Conservation (phyloP, 2,888 invertebrate species). For the Drosophila subquinaria region DNA sequence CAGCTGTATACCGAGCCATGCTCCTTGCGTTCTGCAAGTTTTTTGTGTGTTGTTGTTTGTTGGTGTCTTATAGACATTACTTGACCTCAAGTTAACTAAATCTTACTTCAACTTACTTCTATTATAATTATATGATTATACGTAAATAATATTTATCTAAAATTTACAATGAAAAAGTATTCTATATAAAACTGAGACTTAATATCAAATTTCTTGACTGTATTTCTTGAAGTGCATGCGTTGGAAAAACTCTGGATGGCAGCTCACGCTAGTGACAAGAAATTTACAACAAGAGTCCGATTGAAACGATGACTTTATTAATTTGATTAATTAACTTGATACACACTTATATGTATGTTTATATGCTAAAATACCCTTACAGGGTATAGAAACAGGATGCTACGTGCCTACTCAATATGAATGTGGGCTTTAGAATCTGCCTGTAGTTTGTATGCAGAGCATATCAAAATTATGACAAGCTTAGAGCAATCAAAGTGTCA, state of each 20-base stretch:
- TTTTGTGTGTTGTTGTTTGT: too few species aligned
- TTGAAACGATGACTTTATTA: too few species aligned
- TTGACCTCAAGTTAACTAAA: too few species aligned
- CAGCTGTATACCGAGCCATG: too few species aligned
- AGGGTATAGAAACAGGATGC: slow-evolving; percentile 14
- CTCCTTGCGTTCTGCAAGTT: too few species aligned
- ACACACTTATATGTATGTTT: neutral
- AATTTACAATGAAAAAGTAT: neutral
- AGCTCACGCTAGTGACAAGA: neutral
- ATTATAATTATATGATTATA: neutral
- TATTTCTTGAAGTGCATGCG: neutral
- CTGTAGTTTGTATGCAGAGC: slow-evolving; percentile 25
- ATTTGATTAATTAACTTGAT: too few species aligned
- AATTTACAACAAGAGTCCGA: too few species aligned
- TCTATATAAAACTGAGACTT: neutral
- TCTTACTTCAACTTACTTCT: too few species aligned
- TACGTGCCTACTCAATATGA: slow-evolving; percentile 56
- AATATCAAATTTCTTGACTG: neutral
- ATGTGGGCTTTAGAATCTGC: slow-evolving; percentile 53
- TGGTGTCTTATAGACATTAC: too few species aligned
- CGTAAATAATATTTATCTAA: neutral
- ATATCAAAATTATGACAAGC: slow-evolving; percentile 64
- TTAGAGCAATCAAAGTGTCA: slow-evolving; percentile 78
- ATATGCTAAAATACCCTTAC: neutral
- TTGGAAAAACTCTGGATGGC: neutral